Evolutionary conservation across 2,888 invertebrate genomes (phyloP).

Genomic region (Noctua comes): DNA sequence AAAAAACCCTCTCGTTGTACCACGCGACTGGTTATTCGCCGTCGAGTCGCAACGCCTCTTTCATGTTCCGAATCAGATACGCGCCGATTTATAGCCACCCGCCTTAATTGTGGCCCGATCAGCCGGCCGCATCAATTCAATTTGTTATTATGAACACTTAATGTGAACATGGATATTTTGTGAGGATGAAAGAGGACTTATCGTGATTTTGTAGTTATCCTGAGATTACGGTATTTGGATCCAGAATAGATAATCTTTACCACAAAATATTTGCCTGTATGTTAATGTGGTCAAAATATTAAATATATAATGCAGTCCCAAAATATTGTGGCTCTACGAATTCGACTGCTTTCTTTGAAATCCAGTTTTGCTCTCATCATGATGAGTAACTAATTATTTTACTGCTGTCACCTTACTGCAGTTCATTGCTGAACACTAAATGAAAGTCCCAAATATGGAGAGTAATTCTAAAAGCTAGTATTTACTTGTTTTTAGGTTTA

Average conservation of each 20-base stretch:
- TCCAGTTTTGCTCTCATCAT: neutral
- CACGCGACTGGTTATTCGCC: constrained; percentile 68
- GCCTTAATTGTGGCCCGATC: constrained; percentile 86
- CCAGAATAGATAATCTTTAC: neutral
- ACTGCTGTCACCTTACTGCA: neutral
- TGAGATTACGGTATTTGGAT: neutral
- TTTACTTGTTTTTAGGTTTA: neutral
- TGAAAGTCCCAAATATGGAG: neutral
- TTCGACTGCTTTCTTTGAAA: neutral
- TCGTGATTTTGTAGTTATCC: neutral
- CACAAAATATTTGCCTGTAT: neutral
- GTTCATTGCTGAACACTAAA: neutral
- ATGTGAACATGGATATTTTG: constrained; percentile 63
- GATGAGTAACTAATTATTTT: neutral
- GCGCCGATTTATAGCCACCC: constrained; percentile 84
- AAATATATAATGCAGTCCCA: neutral
- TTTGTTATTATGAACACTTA: constrained; percentile 85
- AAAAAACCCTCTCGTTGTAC: constrained; percentile 65
- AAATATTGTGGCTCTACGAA: too few relatives aligned
- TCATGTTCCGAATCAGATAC: constrained; percentile 87
- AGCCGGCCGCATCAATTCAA: constrained; percentile 82
- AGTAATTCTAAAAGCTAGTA: neutral
- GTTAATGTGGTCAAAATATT: neutral
- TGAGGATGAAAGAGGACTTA: constrained; percentile 14
- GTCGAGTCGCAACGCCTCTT: constrained; percentile 85